phyloP scores from a whole-genome alignment of 2,888 invertebrate genomes.

The Tenthredo scrophulariae region DNA sequence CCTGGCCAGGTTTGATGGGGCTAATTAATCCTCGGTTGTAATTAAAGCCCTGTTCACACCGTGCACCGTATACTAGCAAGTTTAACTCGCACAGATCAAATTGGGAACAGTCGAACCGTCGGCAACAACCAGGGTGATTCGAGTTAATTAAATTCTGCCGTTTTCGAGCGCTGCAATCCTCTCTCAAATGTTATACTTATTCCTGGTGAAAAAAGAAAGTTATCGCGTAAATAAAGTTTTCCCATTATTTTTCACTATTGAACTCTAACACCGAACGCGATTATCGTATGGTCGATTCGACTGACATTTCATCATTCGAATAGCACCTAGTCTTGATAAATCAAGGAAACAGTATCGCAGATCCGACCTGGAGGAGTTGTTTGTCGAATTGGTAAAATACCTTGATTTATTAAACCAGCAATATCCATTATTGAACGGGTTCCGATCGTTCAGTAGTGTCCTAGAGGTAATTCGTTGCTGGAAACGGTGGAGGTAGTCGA shows the following conservation, averaged over 20 bases:
- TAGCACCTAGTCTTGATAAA: background rate
- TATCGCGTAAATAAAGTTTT: background rate
- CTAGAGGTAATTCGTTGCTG: background rate
- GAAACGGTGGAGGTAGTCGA: background rate
- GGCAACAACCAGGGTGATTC: constrained; percentile 56
- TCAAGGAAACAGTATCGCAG: background rate
- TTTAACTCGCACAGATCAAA: constrained; percentile 72
- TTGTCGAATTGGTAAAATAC: background rate
- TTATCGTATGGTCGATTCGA: background rate
- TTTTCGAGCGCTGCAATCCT: constrained; percentile 18
- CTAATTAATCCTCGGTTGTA: constrained; percentile 73
- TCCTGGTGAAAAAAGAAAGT: background rate
- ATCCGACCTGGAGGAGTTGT: background rate
- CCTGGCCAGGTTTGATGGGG: constrained; percentile 67
- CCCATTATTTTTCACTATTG: background rate
- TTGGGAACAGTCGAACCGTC: constrained; percentile 70
- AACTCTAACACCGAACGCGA: background rate
- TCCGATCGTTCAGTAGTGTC: background rate
- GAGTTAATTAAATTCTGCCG: constrained; percentile 77
- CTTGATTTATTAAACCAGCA: background rate
- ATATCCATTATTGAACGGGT: background rate
- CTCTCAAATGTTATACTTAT: constrained; percentile 27
- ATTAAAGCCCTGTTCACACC: constrained; percentile 69
- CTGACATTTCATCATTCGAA: background rate
- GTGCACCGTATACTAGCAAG: constrained; percentile 58